Base-by-base conservation (phyloP, 1,140 invertebrate species). In the Melipona quadrifasciata region DNA sequence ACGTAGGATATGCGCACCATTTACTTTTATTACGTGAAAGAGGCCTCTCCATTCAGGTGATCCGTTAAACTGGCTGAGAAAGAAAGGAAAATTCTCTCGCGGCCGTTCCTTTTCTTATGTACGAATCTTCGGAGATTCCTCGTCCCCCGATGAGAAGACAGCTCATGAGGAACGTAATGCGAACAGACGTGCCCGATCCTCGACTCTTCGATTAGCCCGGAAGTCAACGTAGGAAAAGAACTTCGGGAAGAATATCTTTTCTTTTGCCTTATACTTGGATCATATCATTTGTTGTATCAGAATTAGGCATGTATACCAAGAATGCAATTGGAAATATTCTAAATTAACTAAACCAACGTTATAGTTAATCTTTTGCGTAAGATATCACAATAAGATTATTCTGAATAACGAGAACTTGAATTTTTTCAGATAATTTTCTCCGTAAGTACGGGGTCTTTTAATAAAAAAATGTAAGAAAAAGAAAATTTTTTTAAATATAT, bases 1-100 rank as follows among this genome's bases (percentile, higher is more conserved):
- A 67, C 75, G 86, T 92, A 88, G 93, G 93, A 94, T 92, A 93
- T 91, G 90, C 92, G 93, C 91, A 91, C 89, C 93, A 94, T 94
- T 94, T 94, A 92, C 90, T 90, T 92, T 93, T 92, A 92, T 90
- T 91, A 84, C 53, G 84, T 80, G 76, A 85, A 81, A 85, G 84
- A 80, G 71, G 70, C 82, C 68, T 57, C 53, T 86, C 73, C 86
- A 92, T 92, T 93, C 90, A 91, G 57, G 64, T 78, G 79, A 86
- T 78, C 77, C 78, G 65, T 68, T 31, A 88, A 34, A 24, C 76
- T 83, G 34, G 55, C 51, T 39, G 67, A 87, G 85, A 87, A 92
- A 84, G 61, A 85, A 87, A 82, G 27, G 67, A 80, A 74, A 74
- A 86, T 78, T 51, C 67, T 51, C 47, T 67, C 34, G 47, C 4